phyloP scores from a whole-genome alignment of 2,797 vertebrate species.

The Myotis planiceps region DNA sequence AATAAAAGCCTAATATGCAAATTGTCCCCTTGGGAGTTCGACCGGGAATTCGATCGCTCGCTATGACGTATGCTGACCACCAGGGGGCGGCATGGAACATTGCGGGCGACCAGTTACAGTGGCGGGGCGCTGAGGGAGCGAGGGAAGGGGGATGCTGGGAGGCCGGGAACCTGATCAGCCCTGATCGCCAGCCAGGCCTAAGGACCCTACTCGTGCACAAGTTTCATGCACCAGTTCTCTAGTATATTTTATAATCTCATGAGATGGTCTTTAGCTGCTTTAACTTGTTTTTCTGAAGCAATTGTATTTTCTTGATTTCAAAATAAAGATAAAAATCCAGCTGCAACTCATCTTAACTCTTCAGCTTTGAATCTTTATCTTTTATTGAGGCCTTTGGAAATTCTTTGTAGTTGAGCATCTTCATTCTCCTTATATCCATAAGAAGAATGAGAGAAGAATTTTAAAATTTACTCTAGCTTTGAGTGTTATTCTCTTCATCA shows the following conservation, averaged over 20 bases:
- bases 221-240: no score
- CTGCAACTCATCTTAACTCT: neutral
- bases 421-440: neutral
- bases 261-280: neutral
- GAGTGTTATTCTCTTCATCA: neutral
- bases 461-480: constrained; percentile 26
- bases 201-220: no score
- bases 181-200: no score
- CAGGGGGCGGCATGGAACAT: no score
- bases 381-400: constrained; percentile 35
- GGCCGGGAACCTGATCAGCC: no score
- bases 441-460: constrained; percentile 29
- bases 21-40: no score
- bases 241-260: neutral
- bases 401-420: constrained; percentile 28
- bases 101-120: no score
- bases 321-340: constrained; percentile 16
- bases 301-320: neutral
- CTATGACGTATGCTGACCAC: no score
- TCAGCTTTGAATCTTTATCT: constrained; percentile 2
- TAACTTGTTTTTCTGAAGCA: constrained; percentile 30
- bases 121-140: no score
- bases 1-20: no score
- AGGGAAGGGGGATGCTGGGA: no score
- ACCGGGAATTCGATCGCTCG: no score